Evolutionary conservation across 1,140 invertebrate genomes (phyloP), one percentile per base, ranked within the genome.

Genomic region (Trissolcus basalis): DNA sequence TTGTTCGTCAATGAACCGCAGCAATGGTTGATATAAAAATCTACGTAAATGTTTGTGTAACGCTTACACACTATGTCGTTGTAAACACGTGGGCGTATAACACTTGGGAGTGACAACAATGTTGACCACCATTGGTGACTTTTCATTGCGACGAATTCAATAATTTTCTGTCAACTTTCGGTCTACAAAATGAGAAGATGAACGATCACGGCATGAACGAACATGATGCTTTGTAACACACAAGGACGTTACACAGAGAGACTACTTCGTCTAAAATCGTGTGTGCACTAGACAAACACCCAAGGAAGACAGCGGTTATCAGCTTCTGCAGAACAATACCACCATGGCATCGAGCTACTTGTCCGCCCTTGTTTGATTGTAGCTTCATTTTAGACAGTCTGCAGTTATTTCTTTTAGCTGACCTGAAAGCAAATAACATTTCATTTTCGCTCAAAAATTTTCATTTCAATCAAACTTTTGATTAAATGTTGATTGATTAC

Each of bases 291-390:
- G 77, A 84, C 74, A 82, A 60, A 83, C 78, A 82, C 77, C 68
- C 77, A 83, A 78, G 54, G 70, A 84, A 81, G 78, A 79, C 79
- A 74, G n/a, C n/a, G n/a, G 61, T 70, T 82, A 81, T 81, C 78
- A 77, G 74, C 45, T 74, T 76, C 65, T 78, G 61, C 59, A 70
- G 58, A 45, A 54, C 61, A 77, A 73, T 77, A 80, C 41, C 19
- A 6, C 6, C 58, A 49, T 81, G 54, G 35, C 54, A 65, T 51
- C 72, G 51, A 64, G 68, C 60, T 85, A 85, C 81, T 85, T 84
- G 84, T 85, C 83, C 84, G 84, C 76, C 72, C 67, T 81, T 70
- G 63, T 64, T 64, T 4, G 58, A 48, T 47, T 81, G 70, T 19
- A 79, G 51, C 63, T 67, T 73, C 43, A 45, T 55, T 59, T 33